Conservation (phyloP, 2,113 vertebrate genomes). For the Cnemophilus loriae region DNA sequence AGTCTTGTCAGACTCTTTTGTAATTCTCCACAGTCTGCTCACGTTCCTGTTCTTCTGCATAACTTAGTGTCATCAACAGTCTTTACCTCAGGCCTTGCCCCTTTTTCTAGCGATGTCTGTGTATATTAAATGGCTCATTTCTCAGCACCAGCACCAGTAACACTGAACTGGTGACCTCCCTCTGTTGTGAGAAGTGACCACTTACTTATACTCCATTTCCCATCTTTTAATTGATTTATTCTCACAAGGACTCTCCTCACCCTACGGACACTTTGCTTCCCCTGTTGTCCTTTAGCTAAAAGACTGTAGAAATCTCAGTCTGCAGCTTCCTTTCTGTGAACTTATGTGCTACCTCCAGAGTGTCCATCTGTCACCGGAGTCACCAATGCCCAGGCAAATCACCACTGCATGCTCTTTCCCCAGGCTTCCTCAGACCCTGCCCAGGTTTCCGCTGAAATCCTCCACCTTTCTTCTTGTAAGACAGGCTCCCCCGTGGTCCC, state of each 20-base stretch:
- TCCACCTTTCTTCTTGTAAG: background rate
- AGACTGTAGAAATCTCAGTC: background rate
- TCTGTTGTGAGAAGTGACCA: background rate
- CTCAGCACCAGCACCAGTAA: background rate
- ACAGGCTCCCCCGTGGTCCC: background rate
- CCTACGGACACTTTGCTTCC: background rate
- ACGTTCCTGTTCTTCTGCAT: background rate
- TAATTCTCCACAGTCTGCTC: background rate
- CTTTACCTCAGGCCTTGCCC: background rate
- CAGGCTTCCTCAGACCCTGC: background rate
- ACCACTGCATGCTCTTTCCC: background rate
- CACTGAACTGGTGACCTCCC: background rate
- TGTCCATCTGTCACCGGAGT: background rate
- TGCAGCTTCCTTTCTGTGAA: background rate
- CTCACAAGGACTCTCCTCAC: background rate
- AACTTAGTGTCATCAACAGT: background rate
- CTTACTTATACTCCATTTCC: background rate
- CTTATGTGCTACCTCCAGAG: background rate
- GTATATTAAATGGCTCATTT: background rate
- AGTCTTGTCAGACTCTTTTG: fast-evolving
- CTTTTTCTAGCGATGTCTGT: background rate
- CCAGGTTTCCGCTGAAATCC: constrained; percentile 5
- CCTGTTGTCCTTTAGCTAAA: background rate
- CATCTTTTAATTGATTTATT: background rate
- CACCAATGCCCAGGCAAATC: background rate